Evolutionary conservation across 1,140 invertebrate genomes (phyloP), one percentile per base, ranked within the genome.

Genomic region (Drosophila varians): DNA sequence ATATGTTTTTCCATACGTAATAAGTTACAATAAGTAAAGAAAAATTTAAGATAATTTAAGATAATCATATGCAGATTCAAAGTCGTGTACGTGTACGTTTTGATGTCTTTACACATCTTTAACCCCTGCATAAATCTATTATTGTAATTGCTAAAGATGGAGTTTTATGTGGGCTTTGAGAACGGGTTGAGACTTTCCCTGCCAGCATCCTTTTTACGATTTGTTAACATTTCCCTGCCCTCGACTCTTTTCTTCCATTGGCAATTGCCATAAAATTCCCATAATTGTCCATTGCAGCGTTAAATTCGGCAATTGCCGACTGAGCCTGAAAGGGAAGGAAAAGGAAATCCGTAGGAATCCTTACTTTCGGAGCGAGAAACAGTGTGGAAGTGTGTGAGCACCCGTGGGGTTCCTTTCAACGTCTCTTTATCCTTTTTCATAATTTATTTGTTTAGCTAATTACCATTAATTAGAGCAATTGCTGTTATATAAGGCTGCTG

Each of bases 271-370:
- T 87, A 88, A 87, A 87, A 87, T 51, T 57, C 74, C 68, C 77
- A 88, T 87, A 87, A 87, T 87, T 87, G 83, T 65, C 66, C 64
- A 77, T 64, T 87, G 73, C 77, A 74, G 83, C 74, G 74, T 87
- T 74, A 87, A 87, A 87, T 87, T 88, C 48, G 74, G 40, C 64
- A 80, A 73, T 69, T 77, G 72, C 36, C 62, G 62, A 53, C 48
- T 26, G 23, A 31, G 40, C 36, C 36, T 48, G 12, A 9, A 9
- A 4, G 28, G 28, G 23, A 61, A 25, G 26, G 25, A 28, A n/a
- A 43, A 25, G 42, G 48, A 47, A 72, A 49, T 52, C 48, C 12
- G 34, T 11, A 53, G 68, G 31, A n/a, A n/a, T n/a, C n/a, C n/a
- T n/a, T 42, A 12, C 4, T 42, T 42, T 42, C 12, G n/a, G 9